Conservation (phyloP, 2,888 invertebrate species). For the Resseliella maxima region DNA sequence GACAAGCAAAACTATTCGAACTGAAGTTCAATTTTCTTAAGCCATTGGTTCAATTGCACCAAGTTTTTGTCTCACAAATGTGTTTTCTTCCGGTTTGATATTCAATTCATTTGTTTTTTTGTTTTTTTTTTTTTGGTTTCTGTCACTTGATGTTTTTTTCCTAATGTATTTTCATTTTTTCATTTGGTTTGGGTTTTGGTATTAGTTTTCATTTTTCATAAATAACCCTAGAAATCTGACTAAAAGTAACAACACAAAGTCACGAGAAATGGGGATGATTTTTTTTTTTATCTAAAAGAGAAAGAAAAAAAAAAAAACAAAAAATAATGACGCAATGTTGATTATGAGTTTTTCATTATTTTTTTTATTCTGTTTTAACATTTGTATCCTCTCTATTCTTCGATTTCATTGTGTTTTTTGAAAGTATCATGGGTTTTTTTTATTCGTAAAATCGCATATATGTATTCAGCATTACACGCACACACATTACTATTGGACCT, state of each 20-base stretch:
- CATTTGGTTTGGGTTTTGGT: no score
- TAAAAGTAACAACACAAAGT: no score
- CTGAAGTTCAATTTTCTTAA: not conserved
- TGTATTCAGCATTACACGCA: slow-evolving; percentile 68
- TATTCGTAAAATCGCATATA: slow-evolving; percentile 63
- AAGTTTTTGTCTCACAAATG: slow-evolving; percentile 55
- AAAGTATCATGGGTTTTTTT: slow-evolving; percentile 61
- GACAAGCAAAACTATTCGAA: not conserved
- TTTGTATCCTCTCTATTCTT: slow-evolving; percentile 59
- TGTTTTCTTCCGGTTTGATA: not conserved
- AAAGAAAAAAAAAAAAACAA: no score
- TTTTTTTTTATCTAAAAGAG: no score
- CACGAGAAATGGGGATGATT: no score
- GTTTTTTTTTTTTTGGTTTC: no score
- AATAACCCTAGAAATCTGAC: no score
- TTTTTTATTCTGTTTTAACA: not conserved
- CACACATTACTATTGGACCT: slow-evolving; percentile 71
- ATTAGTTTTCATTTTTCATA: no score
- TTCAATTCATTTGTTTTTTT: not conserved
- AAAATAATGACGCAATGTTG: no score
- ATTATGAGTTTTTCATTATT: no score
- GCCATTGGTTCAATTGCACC: slow-evolving; percentile 23
- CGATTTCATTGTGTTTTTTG: slow-evolving; percentile 59
- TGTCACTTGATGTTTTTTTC: no score
- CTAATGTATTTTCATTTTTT: no score